Conservation (phyloP, 1,140 invertebrate species). For the Thalassaphorura encarpata region DNA sequence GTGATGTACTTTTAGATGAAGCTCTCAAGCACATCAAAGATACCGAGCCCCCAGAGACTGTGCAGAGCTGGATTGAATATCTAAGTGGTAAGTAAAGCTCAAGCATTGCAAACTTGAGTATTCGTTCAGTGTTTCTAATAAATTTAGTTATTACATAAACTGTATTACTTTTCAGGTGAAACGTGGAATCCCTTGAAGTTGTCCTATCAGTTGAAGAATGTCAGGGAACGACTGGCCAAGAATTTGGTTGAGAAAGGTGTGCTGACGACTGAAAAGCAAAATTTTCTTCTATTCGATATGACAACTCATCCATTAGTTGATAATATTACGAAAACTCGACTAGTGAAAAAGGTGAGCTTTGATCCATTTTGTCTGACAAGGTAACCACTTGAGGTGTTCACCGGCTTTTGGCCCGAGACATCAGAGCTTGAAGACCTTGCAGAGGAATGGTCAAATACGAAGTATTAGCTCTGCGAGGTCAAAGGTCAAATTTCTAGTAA, state of each 20-base stretch:
- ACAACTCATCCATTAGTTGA: conserved; percentile 98
- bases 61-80: conserved; percentile 99
- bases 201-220: conserved; percentile 96
- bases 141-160: background rate
- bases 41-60: conserved; percentile 91
- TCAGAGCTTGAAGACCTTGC: too few species aligned
- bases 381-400: background rate
- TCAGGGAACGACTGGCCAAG: conserved; percentile 95
- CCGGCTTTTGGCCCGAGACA: background rate
- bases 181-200: conserved; percentile 99
- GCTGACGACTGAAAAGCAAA: conserved; percentile 99
- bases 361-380: background rate
- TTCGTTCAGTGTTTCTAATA: background rate
- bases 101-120: background rate
- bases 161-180: conserved; percentile 60
- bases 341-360: conserved; percentile 81
- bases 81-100: conserved; percentile 67
- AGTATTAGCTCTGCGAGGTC: background rate
- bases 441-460: background rate
- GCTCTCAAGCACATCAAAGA: conserved; percentile 97
- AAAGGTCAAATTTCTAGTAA: too few species aligned
- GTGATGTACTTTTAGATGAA: conserved; percentile 92
- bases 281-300: conserved; percentile 99
- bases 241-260: conserved; percentile 99
- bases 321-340: conserved; percentile 85